Evolutionary conservation across 2,797 vertebrate species (phyloP), one percentile per base, ranked within the genome.

Genomic region (Coreius guichenoti): DNA sequence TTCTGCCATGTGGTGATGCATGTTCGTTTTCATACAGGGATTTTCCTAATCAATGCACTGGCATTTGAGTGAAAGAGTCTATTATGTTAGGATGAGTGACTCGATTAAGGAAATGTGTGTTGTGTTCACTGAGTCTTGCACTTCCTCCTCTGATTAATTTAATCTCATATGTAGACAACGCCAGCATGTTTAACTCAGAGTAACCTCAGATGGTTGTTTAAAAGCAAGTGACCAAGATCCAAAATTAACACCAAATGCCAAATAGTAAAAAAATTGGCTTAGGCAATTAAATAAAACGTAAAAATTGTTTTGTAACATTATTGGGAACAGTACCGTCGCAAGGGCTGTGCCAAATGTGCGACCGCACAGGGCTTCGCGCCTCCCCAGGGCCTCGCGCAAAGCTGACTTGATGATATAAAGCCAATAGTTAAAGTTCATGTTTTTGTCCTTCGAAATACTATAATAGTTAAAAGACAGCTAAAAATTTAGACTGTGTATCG

Each of bases 21-120:
- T 78, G 75, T 79, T 84, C 51, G 47, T 70, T 70, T 78, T 58
- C 51, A 79, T 29, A 56, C 45, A 78, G 75, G 45, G 47, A 61
- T 86, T 86, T 79, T 86, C 80, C 69, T 74, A 80, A 87, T 83
- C 82, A 68, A 75, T 68, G 86, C 86, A 84, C 82, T 74, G 69
- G 76, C 82, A 80, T 80, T 87, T 83, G 77, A 84, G 77, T 87
- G 81, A 83, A 82, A 86, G 81, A 29, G n/a, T 73, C 54, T 70
- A 33, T 80, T 86, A 79, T 80, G n/a, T 68, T 72, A 80, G 77
- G 82, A 72, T 74, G 76, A 80, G 58, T 75, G 86, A 84, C 58
- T 83, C 75, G 68, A 86, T 86, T 83, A 86, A 58, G 83, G 65
- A 70, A 84, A 78, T 47, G 13, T 31, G 47, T 23, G 63, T 29